Conservation (phyloP, 1,140 invertebrate species). For the Alviniconcha marisindica region DNA sequence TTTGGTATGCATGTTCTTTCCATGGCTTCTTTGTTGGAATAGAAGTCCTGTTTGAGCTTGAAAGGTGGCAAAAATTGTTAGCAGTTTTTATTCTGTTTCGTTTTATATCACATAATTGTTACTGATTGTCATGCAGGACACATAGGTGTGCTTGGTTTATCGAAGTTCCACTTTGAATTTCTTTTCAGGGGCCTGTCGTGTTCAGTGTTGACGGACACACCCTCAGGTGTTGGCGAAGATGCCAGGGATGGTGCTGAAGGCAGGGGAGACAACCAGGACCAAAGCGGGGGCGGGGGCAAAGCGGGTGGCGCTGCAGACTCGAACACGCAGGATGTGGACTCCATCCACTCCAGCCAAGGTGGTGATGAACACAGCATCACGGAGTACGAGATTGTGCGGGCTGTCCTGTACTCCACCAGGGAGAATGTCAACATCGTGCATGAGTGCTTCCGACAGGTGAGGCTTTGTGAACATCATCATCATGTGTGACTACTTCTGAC, state of each 20-base stretch:
- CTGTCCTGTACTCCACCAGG: constrained; percentile 91
- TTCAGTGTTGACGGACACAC: constrained; percentile 53
- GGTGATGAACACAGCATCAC: constrained; percentile 70
- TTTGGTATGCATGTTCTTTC: too few species aligned
- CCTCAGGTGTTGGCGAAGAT: constrained; percentile 40
- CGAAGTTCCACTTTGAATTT: too few species aligned
- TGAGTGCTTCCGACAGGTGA: constrained; percentile 91
- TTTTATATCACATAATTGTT: too few species aligned
- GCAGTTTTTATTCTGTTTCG: too few species aligned
- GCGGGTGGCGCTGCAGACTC: constrained; percentile 46
- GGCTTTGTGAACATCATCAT: constrained; percentile 3
- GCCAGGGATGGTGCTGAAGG: constrained; percentile 48
- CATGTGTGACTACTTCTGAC: too few species aligned
- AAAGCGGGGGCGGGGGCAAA: constrained; percentile 47
- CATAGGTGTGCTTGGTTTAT: too few species aligned
- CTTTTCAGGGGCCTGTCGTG: constrained; percentile 57
- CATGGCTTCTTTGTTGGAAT: too few species aligned
- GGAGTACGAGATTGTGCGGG: constrained; percentile 83
- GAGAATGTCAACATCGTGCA: constrained; percentile 97
- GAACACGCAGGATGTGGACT: constrained; percentile 62
- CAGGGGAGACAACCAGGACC: constrained; percentile 31
- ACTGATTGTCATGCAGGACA: too few species aligned
- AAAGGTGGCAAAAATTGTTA: too few species aligned
- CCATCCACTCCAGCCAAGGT: constrained; percentile 71
- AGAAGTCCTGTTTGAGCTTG: too few species aligned